Evolutionary conservation across 2,113 vertebrate species (phyloP).

Genomic region (Triplophysa rosa): DNA sequence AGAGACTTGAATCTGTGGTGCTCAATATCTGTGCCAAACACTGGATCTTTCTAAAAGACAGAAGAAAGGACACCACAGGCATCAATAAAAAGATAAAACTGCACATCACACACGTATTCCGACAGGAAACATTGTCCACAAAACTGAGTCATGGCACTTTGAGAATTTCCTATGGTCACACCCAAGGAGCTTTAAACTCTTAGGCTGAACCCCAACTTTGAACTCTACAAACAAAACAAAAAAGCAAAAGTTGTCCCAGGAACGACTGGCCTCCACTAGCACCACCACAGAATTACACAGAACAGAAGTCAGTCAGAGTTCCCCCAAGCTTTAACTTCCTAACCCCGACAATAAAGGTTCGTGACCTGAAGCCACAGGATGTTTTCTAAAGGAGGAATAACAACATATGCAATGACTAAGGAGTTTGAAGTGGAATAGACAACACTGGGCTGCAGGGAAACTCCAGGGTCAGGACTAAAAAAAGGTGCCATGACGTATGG

Average conservation of each 20-base stretch:
- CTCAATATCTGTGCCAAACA: slow-evolving; percentile 69
- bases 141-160: slow-evolving; percentile 26
- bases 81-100: slow-evolving; percentile 30
- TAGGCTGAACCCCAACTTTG: not conserved
- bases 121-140: slow-evolving; percentile 35
- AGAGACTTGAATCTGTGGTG: slow-evolving; percentile 77
- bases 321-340: slow-evolving; percentile 68
- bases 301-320: slow-evolving; percentile 69
- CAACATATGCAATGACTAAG: slow-evolving; percentile 77
- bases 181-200: slow-evolving; percentile 17
- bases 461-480: slow-evolving; percentile 79
- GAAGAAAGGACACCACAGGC: slow-evolving; percentile 33
- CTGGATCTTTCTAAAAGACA: slow-evolving; percentile 74
- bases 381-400: slow-evolving; percentile 76
- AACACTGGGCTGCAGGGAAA: slow-evolving; percentile 76
- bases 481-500: slow-evolving; percentile 74
- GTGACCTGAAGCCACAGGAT: slow-evolving; percentile 79
- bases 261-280: slow-evolving; percentile 43
- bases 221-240: slow-evolving; percentile 27
- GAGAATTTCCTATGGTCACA: slow-evolving; percentile 43
- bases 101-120: not conserved
- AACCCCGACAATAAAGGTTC: slow-evolving; percentile 75
- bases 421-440: slow-evolving; percentile 71
- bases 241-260: slow-evolving; percentile 17
- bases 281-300: slow-evolving; percentile 55